Percentiles rank a stretch among this genome's conserved stretches.
Conservation (phyloP, 2,113 vertebrate species). For the Aldabrachelys gigantea region DNA sequence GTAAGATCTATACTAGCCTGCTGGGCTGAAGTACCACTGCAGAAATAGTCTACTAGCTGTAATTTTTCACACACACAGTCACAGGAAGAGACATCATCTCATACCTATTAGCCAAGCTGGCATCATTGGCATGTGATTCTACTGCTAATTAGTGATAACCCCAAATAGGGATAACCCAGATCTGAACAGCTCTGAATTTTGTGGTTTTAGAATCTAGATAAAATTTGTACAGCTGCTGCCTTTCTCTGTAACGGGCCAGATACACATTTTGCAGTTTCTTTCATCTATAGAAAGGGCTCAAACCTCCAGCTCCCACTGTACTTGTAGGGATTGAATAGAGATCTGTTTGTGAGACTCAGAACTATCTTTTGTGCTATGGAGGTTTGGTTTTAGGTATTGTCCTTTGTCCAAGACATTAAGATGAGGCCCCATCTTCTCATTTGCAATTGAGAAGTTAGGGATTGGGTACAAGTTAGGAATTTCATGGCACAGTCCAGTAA, state of each 20-base stretch:
- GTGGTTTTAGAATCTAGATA: slow-evolving; percentile 34
- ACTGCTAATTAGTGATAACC: slow-evolving; percentile 11
- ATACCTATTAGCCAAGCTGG: slow-evolving; percentile 14
- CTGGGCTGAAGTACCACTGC: neutral
- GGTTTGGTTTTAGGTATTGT: slow-evolving; percentile 37
- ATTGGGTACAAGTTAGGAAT: neutral
- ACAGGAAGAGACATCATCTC: slow-evolving; percentile 11
- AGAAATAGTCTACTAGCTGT: slow-evolving; percentile 33
- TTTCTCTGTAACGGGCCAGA: slow-evolving; percentile 28
- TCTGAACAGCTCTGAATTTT: slow-evolving; percentile 26
- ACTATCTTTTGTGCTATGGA: neutral
- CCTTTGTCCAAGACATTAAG: neutral
- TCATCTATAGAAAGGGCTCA: neutral
- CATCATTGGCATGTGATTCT: neutral
- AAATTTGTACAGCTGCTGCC: slow-evolving; percentile 31
- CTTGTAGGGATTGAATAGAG: slow-evolving; percentile 5
- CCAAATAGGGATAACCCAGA: slow-evolving; percentile 27
- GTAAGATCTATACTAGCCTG: slow-evolving; percentile 3
- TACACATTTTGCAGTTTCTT: slow-evolving; percentile 6
- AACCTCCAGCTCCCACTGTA: neutral
- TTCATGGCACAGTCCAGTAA: neutral
- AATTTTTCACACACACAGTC: slow-evolving; percentile 31
- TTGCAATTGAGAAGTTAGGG: neutral
- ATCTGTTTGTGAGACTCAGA: neutral
- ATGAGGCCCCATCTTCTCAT: slow-evolving; percentile 4